Evolutionary conservation across 2,888 invertebrate genomes (phyloP).

Genomic region (Dasysyrphus tricinctus): DNA sequence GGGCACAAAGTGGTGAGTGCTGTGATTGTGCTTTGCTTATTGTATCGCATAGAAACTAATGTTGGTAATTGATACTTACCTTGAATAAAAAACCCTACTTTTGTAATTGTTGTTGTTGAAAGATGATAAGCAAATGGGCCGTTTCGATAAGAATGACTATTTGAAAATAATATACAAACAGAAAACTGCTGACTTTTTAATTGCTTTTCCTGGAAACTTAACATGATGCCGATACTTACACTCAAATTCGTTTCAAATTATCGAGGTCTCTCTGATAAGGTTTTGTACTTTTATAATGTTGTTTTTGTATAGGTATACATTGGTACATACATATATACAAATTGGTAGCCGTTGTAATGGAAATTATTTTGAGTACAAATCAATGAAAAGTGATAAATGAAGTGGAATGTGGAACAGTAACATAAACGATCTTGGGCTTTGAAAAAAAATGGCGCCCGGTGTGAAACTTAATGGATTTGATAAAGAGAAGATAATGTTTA

Average conservation of each 20-base stretch:
- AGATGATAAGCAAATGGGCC: conserved; percentile 21
- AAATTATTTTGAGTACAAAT: neutral
- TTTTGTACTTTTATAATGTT: neutral
- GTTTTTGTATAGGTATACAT: neutral
- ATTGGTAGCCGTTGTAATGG: neutral
- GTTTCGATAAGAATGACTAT: neutral
- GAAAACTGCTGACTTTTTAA: conserved; percentile 17
- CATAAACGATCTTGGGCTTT: neutral
- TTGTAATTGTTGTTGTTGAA: neutral
- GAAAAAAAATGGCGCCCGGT: neutral
- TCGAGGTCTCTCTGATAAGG: neutral
- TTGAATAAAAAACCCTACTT: neutral
- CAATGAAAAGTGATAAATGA: neutral
- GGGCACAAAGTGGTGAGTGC: neutral
- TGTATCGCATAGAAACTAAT: conserved; percentile 5
- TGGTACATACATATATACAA: no score
- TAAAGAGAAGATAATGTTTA: no score
- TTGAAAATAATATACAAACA: neutral
- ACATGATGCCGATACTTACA: conserved; percentile 1
- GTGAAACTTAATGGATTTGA: neutral
- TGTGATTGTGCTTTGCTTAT: conserved; percentile 12
- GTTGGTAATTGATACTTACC: conserved; percentile 23
- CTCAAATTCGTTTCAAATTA: conserved; percentile 14
- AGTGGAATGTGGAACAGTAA: neutral
- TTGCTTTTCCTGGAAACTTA: conserved; percentile 5